Base-by-base conservation (phyloP, 1,140 invertebrate species). In the Chrysomallon squamiferum region DNA sequence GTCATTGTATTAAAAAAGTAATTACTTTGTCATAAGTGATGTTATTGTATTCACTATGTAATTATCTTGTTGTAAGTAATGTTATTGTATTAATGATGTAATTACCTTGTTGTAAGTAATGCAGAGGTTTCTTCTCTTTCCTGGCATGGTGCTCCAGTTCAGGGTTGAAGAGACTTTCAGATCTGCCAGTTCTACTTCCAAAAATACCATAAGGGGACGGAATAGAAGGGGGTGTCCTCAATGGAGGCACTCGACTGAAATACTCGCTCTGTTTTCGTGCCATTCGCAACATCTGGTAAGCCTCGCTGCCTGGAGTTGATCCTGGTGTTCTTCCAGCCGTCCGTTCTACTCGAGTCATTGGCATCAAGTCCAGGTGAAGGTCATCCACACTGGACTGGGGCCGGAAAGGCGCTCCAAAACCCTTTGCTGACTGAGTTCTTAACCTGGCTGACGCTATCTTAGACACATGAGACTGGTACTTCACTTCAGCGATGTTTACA, bases 71-170 rank as follows among this genome's bases (percentile, higher is more conserved):
- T n/a, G n/a, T n/a, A n/a, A n/a, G n/a, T n/a, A n/a, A n/a, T n/a
- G n/a, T n/a, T n/a, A n/a, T n/a, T n/a, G n/a, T n/a, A n/a, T n/a
- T n/a, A n/a, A n/a, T n/a, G n/a, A n/a, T n/a, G n/a, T 38, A 38
- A 70, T 60, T 64, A 83, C 81, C 75, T 62, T 79, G 76, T 49
- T 81, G 68, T 75, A 83, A 76, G 49, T 74, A 81, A 47, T 74
- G 69, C 27, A 72, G 52, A 1, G 81, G 81, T 72, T 76, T 81
- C 33, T 67, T 73, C 0, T 71, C 65, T 57, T 71, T 76, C 7
- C 78, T 56, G 7, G 81, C 81, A 67, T 81, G 81, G 35, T 77
- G 76, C 27, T 83, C 81, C 52, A 83, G 56, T 58, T 79, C 79
- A 0, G 70, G 38, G 32, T 73, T 71, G 62, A 74, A 79, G 11